These are phyloP conservation scores for Brachionus sp. DNA, from an alignment of 1,140 invertebrate genomes.

Conservation along the genomic window DNA sequence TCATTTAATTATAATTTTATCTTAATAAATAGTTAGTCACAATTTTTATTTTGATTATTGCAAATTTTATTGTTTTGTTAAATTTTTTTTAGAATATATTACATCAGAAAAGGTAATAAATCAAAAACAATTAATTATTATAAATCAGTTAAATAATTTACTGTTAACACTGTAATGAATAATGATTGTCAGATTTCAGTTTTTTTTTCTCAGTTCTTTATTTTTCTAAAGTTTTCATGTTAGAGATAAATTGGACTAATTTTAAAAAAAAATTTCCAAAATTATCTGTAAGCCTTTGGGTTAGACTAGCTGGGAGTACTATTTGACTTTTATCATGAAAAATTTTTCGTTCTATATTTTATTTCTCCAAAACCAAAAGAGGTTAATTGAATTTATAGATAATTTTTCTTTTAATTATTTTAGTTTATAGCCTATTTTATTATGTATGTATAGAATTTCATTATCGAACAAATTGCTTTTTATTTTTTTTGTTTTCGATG, in stretches of 20 bases:
- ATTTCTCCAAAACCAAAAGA: no score
- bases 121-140: not conserved
- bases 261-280: not conserved
- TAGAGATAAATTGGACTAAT: not conserved
- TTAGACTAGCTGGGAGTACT: not conserved
- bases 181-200: no score
- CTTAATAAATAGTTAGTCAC: no score
- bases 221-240: no score
- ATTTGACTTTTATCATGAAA: not conserved
- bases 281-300: not conserved
- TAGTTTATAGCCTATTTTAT: no score
- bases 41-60: no score
- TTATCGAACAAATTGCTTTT: not conserved
- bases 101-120: not conserved
- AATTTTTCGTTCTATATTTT: not conserved
- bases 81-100: not conserved
- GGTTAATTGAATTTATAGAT: not conserved
- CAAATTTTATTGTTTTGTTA: no score
- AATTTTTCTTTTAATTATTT: no score
- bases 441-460: not conserved
- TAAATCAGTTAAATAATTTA: no score
- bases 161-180: no score
- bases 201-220: no score
- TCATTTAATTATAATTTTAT: not conserved
- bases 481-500: not conserved